Percentiles rank a stretch among this genome's conserved stretches.
These are phyloP conservation scores for Himalopsyche tibetana DNA, from an alignment of 2,888 invertebrate genomes.

Conservation along the genomic window DNA sequence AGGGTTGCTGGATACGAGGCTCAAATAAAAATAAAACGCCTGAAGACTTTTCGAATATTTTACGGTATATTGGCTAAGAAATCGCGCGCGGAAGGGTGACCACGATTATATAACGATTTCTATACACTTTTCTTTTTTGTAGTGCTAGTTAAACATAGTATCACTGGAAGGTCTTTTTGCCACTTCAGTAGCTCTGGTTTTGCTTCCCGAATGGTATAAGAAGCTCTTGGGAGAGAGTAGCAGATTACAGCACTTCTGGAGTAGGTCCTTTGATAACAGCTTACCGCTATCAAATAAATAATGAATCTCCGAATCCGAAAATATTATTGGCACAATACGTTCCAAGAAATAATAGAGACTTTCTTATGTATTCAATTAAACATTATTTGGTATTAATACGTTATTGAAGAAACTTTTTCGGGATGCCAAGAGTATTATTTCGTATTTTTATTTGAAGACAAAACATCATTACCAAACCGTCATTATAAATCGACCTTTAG, in stretches of 20 bases:
- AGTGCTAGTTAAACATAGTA: constrained; percentile 38
- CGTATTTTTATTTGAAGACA: no score
- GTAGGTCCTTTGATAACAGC: neutral
- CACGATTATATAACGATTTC: constrained; percentile 39
- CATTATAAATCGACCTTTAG: no score
- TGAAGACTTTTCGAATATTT: constrained; percentile 49
- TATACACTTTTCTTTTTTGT: constrained; percentile 27
- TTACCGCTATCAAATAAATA: constrained; percentile 42
- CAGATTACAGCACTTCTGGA: constrained; percentile 19
- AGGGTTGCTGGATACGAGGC: constrained; percentile 27
- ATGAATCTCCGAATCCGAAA: constrained; percentile 19
- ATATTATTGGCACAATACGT: neutral
- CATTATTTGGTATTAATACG: no score
- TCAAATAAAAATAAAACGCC: constrained; percentile 52
- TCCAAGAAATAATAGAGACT: no score
- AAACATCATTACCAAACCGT: no score
- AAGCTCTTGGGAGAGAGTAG: neutral
- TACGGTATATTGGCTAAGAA: constrained; percentile 49
- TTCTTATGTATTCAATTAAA: no score
- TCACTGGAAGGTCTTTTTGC: constrained; percentile 22
- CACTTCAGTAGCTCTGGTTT: constrained; percentile 34
- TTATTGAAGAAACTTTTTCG: no score
- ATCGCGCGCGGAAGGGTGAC: constrained; percentile 43
- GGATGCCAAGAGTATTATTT: no score
- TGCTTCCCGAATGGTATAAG: neutral